Evolutionary conservation across 2,113 vertebrate species (phyloP).

Genomic region (Coturnix japonica): DNA sequence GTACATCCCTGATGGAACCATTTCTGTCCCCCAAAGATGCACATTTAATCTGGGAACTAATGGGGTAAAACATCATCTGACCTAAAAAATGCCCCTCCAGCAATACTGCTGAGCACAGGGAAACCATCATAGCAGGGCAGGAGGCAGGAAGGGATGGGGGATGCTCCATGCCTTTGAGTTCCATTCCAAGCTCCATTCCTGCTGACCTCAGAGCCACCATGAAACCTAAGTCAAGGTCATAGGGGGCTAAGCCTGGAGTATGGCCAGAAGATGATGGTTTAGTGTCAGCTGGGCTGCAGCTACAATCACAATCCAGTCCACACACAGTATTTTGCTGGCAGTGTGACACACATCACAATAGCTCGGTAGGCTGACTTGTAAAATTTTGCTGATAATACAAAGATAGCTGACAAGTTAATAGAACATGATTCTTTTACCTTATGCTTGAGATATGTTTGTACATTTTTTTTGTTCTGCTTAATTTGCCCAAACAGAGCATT

Average conservation of each 20-base stretch:
- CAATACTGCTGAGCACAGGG: accelerated
- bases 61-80: background rate
- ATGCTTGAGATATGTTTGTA: constrained; percentile 36
- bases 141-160: background rate
- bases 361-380: constrained; percentile 29
- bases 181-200: background rate
- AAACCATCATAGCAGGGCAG: background rate
- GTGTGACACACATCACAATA: background rate
- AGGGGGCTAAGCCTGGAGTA: background rate
- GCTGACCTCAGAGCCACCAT: accelerated
- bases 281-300: background rate
- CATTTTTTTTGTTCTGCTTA: constrained; percentile 13
- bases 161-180: accelerated
- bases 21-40: background rate
- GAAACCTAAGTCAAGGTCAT: accelerated
- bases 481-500: constrained; percentile 67
- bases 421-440: constrained; percentile 7
- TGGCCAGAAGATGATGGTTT: background rate
- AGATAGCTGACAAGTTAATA: constrained; percentile 49
- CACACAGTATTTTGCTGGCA: background rate
- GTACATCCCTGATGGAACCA: background rate
- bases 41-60: background rate
- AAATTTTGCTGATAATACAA: constrained; percentile 57
- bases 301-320: background rate
- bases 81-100: background rate